These are phyloP conservation scores for Ligdia adustata DNA, from an alignment of 2,888 invertebrate species.

Conservation along the genomic window DNA sequence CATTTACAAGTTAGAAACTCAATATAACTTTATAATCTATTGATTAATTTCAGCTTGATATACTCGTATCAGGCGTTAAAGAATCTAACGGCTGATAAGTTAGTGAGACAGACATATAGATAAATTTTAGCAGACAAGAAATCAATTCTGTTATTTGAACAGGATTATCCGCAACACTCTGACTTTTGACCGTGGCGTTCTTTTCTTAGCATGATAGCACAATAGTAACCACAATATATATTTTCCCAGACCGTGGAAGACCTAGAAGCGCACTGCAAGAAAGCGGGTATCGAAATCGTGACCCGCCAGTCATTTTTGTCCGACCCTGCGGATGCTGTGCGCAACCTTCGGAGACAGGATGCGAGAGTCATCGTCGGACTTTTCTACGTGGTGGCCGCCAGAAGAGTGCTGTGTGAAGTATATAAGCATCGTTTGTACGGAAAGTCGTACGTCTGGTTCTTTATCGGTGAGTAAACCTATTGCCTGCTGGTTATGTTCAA, in stretches of 20 bases:
- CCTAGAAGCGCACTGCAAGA: constrained; percentile 96
- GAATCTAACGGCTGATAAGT: too few species aligned
- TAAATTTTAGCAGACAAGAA: too few species aligned
- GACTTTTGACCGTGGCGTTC: too few species aligned
- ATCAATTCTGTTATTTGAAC: too few species aligned
- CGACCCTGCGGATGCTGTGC: constrained; percentile 98
- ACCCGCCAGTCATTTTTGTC: constrained; percentile 98
- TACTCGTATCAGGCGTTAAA: too few species aligned
- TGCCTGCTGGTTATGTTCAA: too few species aligned
- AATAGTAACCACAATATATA: background rate
- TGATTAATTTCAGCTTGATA: too few species aligned
- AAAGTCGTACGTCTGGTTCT: constrained; percentile 99
- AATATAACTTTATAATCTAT: too few species aligned
- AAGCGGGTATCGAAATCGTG: constrained; percentile 96
- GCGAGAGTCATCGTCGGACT: constrained; percentile 98
- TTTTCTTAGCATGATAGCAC: too few species aligned
- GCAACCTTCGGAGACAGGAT: constrained; percentile 95
- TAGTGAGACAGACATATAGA: too few species aligned
- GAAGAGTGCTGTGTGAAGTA: constrained; percentile 97
- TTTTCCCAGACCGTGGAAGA: constrained; percentile 96
- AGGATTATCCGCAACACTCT: too few species aligned
- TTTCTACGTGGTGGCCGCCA: constrained; percentile 98
- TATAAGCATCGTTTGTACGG: constrained; percentile 97
- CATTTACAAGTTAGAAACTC: too few species aligned
- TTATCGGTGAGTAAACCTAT: constrained; percentile 96